phyloP scores from a whole-genome alignment of 2,113 vertebrate genomes.

The Pavo muticus region DNA sequence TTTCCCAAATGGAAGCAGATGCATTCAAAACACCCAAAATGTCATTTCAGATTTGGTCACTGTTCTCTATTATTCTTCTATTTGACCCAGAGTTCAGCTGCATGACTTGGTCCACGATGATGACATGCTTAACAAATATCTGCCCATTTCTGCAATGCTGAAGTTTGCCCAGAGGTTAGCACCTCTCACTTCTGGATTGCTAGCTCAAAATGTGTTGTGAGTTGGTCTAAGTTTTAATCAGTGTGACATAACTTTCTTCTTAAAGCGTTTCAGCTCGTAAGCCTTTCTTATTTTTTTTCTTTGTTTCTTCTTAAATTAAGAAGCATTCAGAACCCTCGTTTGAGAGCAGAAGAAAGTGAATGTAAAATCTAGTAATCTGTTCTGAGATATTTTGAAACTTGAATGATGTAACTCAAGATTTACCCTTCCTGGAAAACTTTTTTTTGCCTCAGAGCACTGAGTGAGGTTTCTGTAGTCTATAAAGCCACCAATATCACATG shows the following conservation, averaged over 20 bases:
- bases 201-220: neutral
- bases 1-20: neutral
- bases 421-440: neutral
- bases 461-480: neutral
- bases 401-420: neutral
- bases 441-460: neutral
- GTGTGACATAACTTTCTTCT: neutral
- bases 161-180: neutral
- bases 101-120: neutral
- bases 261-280: neutral
- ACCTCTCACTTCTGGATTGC: neutral
- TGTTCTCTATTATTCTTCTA: neutral
- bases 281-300: neutral
- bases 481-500: neutral
- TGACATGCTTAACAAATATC: neutral
- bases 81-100: neutral
- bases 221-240: neutral
- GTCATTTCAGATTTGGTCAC: neutral
- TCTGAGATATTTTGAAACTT: neutral
- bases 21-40: neutral
- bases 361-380: neutral
- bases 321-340: neutral
- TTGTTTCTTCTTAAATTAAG: neutral
- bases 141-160: neutral
- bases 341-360: neutral